Evolutionary conservation across 1,140 invertebrate genomes (phyloP).

Genomic region (Acromyrmex echinatior): DNA sequence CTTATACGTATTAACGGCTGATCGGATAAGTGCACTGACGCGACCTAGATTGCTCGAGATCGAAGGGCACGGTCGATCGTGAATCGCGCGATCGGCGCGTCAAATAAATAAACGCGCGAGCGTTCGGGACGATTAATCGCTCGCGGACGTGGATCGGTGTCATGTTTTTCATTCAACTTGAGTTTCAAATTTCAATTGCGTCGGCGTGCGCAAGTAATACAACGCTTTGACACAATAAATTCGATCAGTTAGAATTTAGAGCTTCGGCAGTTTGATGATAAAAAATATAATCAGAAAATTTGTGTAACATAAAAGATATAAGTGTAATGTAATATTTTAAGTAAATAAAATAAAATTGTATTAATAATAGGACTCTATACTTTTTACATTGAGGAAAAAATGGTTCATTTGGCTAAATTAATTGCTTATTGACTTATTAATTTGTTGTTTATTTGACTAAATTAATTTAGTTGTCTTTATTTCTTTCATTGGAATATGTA

Average conservation of each 20-base stretch:
- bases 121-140: not conserved
- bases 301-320: not conserved
- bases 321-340: not conserved
- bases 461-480: too few species aligned
- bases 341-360: not conserved
- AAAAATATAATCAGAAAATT: not conserved
- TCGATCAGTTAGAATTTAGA: not conserved
- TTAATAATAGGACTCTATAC: not conserved
- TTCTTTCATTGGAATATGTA: too few species aligned
- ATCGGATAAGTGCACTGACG: conserved; percentile 38
- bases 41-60: conserved; percentile 44
- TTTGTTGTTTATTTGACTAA: too few species aligned
- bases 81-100: not conserved
- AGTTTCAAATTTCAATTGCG: not conserved
- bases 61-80: conserved; percentile 49
- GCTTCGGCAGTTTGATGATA: not conserved
- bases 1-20: conserved; percentile 9
- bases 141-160: not conserved
- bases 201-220: not conserved
- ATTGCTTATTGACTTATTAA: not conserved
- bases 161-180: not conserved
- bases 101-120: not conserved
- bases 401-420: too few species aligned
- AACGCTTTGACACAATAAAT: not conserved
- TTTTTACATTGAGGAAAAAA: too few species aligned